Base-by-base conservation (phyloP, 2,797 vertebrate species). In the Cossypha heuglini region DNA sequence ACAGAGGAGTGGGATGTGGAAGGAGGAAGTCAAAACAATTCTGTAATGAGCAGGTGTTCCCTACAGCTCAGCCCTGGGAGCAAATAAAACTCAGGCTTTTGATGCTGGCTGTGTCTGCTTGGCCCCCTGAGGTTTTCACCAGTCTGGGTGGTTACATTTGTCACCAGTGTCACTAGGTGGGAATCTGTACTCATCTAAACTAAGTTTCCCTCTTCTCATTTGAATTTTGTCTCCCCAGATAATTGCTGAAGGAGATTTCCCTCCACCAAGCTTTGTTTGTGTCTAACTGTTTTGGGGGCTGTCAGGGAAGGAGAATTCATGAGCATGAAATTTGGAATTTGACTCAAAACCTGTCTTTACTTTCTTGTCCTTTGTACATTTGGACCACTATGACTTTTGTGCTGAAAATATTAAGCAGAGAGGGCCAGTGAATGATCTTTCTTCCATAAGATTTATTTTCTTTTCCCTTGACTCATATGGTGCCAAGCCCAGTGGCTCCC, bases 21-120 rank as follows among this genome's bases (percentile, higher is more conserved):
- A 92, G 69, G 38, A 86, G 25, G 55, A 86, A 94, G 94, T 92
- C 46, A 72, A 93, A 97, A 82, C 88, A 80, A 42, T 75, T 81
- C 68, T 61, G 45, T 66, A 72, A 72, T 46, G 64, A 3, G 5
- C 61, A 80, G 58, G 15, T 93, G 68, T 72, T 75, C 76, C 73
- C 62, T 69, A 16, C 37, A 87, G 58, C 79, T 95, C 66, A 73
- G 46, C n/a, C 58, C 61, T 0, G 0, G 48, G 33, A 84, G 37
- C 59, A 90, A 91, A 68, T 35, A 43, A 62, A 74, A 16, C 25
- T 83, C 68, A 33, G 66, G 46, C 22, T 78, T 90, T 78, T 84
- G 54, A 37, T 72, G 29, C 55, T 84, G 83, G 83, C 49, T 78
- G 10, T 57, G 52, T 59, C 54, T 75, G 54, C 40, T 63, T 4